phyloP scores from a whole-genome alignment of 1,140 invertebrate genomes.

The Marisa cornuarietis region DNA sequence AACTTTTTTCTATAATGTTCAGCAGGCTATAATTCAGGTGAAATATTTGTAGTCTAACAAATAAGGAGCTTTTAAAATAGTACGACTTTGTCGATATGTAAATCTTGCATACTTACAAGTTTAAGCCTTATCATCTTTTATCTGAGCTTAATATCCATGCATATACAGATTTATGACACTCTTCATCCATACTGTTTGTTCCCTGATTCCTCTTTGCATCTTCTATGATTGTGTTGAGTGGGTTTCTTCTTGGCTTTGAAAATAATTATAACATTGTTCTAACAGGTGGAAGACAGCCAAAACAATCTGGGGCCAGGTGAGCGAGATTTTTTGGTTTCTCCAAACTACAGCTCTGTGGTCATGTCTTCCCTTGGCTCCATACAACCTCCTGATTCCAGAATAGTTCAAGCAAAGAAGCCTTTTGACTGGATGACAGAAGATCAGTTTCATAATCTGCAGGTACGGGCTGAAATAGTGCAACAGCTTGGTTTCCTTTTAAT shows the following conservation, averaged over 20 bases:
- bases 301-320: constrained; percentile 58
- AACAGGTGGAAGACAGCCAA: constrained; percentile 60
- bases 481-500: constrained; percentile 22
- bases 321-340: constrained; percentile 64
- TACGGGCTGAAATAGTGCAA: constrained; percentile 22
- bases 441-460: constrained; percentile 65
- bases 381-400: constrained; percentile 46
- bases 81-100: neutral
- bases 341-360: constrained; percentile 58
- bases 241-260: too few species aligned
- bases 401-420: constrained; percentile 62
- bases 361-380: constrained; percentile 54
- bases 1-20: neutral
- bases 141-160: too few species aligned
- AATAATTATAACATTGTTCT: neutral
- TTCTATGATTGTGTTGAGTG: too few species aligned
- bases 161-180: too few species aligned
- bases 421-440: constrained; percentile 68
- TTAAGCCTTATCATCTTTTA: too few species aligned
- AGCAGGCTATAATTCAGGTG: neutral
- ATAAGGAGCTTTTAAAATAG: neutral
- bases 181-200: too few species aligned
- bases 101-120: too few species aligned
- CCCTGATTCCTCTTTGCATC: too few species aligned
- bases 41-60: neutral